These are phyloP conservation scores for Dioctria rufipes DNA, from an alignment of 2,888 invertebrate genomes.

Conservation along the genomic window DNA sequence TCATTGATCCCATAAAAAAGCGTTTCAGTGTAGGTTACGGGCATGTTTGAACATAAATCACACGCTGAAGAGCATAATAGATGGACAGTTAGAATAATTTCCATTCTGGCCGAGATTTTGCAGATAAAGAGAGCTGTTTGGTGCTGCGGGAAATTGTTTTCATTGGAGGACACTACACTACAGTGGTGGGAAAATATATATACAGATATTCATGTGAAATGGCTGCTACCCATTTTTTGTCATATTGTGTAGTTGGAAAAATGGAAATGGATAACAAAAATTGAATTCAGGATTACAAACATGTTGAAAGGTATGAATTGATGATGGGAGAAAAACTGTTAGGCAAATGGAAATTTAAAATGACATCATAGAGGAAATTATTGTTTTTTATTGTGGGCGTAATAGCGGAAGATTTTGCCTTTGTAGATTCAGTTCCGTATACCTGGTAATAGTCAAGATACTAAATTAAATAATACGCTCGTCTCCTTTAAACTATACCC, in stretches of 20 bases:
- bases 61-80: conserved; percentile 49
- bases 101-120: conserved; percentile 42
- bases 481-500: too few species aligned
- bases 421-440: too few species aligned
- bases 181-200: not conserved
- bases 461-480: too few species aligned
- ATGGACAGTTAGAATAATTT: conserved; percentile 51
- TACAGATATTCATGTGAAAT: not conserved
- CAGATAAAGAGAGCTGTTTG: not conserved
- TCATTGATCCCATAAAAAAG: conserved; percentile 51
- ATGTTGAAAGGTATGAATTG: too few species aligned
- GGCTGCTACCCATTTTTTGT: too few species aligned
- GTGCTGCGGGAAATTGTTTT: not conserved
- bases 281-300: not conserved
- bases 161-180: not conserved
- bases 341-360: too few species aligned
- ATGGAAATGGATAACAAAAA: not conserved
- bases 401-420: too few species aligned
- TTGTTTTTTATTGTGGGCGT: too few species aligned
- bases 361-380: too few species aligned
- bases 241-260: not conserved
- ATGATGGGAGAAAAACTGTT: too few species aligned
- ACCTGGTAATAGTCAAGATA: too few species aligned
- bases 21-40: conserved; percentile 46
- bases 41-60: conserved; percentile 46